A percentile compares a stretch with the other conserved stretches of the same genome.
Conservation (phyloP, 2,888 invertebrate species). For the Mythimna loreyi region DNA sequence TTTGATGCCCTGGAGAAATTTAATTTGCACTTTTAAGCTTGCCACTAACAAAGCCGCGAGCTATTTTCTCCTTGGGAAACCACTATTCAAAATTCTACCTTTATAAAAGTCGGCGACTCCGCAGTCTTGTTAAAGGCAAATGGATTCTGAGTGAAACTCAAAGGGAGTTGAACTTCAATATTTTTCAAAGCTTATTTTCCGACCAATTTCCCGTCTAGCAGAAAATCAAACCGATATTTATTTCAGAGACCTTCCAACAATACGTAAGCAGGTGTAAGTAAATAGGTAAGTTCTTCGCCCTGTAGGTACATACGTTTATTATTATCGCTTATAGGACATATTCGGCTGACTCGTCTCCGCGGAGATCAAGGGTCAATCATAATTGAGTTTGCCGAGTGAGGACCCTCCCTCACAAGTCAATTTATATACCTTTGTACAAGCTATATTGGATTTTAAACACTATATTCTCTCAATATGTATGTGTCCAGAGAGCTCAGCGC, state of each 20-base stretch:
- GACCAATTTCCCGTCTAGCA: not conserved
- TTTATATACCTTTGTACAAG: slow-evolving; percentile 51
- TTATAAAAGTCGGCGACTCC: slow-evolving; percentile 40
- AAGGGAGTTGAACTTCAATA: slow-evolving; percentile 25
- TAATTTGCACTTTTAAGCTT: slow-evolving; percentile 81
- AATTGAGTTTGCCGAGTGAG: slow-evolving; percentile 75
- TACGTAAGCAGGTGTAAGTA: not conserved
- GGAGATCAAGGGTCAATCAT: slow-evolving; percentile 79
- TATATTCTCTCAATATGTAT: slow-evolving; percentile 9
- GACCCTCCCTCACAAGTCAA: slow-evolving; percentile 56
- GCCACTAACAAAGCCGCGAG: slow-evolving; percentile 67
- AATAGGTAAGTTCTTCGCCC: not conserved
- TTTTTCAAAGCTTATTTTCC: slow-evolving; percentile 22
- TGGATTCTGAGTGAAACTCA: slow-evolving; percentile 44
- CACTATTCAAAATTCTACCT: slow-evolving; percentile 63
- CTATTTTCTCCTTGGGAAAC: slow-evolving; percentile 65
- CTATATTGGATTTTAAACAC: slow-evolving; percentile 45
- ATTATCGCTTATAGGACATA: slow-evolving; percentile 56
- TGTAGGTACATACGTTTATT: slow-evolving; percentile 20
- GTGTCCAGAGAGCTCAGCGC: slow-evolving; percentile 6
- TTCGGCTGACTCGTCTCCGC: slow-evolving; percentile 68
- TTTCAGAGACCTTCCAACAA: not conserved
- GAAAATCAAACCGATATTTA: slow-evolving; percentile 27
- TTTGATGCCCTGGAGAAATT: slow-evolving; percentile 78
- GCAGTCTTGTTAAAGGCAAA: slow-evolving; percentile 38